phyloP scores from a whole-genome alignment of 2,888 invertebrate species.

The Tetanocera ferruginea region DNA sequence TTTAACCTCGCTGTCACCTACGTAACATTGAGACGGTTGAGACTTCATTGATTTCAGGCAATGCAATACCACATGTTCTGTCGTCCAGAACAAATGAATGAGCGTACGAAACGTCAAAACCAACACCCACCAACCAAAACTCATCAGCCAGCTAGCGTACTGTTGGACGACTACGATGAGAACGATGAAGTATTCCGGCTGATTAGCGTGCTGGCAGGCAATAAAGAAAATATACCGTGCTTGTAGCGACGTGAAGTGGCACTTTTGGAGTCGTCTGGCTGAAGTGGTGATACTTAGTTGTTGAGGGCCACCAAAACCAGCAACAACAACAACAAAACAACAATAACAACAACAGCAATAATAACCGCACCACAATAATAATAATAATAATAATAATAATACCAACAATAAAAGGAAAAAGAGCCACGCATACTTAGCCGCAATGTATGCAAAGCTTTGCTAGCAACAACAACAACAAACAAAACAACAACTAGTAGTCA shows the following conservation, averaged over 20 bases:
- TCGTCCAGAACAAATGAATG: too few species aligned
- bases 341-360: slow-evolving; percentile 13
- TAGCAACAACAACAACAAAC: too few species aligned
- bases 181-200: background rate
- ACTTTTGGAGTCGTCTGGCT: slow-evolving; percentile 22
- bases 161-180: background rate
- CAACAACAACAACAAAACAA: background rate
- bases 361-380: background rate
- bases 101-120: too few species aligned
- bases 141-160: too few species aligned
- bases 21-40: background rate
- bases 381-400: slow-evolving; percentile 6
- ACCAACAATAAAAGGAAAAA: slow-evolving; percentile 8
- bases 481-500: background rate
- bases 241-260: slow-evolving; percentile 20
- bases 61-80: too few species aligned
- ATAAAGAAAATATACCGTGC: slow-evolving; percentile 31
- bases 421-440: background rate
- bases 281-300: slow-evolving; percentile 15
- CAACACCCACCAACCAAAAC: too few species aligned
- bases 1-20: slow-evolving; percentile 28
- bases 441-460: background rate
- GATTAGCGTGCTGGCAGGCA: slow-evolving; percentile 34
- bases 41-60: background rate
- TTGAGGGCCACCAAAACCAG: background rate